Conservation (phyloP, 2,113 vertebrate species). For the Pterocles gutturalis region DNA sequence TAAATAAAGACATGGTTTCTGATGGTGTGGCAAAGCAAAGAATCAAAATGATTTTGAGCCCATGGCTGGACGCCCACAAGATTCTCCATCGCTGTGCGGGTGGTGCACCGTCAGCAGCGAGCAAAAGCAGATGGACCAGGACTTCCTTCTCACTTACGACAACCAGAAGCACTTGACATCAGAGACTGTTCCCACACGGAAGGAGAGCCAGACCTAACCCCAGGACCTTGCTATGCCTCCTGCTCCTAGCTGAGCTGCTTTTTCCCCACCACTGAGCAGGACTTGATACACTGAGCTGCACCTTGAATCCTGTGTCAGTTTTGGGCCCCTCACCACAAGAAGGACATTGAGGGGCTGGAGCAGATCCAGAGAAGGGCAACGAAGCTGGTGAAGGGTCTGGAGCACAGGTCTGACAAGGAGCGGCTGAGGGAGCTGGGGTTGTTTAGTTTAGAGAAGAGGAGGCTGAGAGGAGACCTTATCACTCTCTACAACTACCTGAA, state of each 20-base stretch:
- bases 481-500: too few relatives aligned
- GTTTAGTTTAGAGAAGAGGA: too few relatives aligned
- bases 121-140: background rate
- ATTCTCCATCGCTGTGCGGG: fast-evolving
- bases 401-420: too few relatives aligned
- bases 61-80: background rate
- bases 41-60: background rate
- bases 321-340: too few relatives aligned
- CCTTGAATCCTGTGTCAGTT: too few relatives aligned
- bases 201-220: background rate
- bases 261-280: background rate
- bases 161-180: background rate
- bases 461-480: too few relatives aligned
- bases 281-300: background rate
- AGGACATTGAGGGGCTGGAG: too few relatives aligned
- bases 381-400: too few relatives aligned
- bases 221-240: background rate
- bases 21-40: background rate
- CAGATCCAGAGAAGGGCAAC: too few relatives aligned
- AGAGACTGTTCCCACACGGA: background rate
- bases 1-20: background rate
- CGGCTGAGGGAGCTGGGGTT: too few relatives aligned
- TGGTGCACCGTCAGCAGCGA: background rate
- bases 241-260: background rate
- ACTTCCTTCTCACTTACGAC: background rate